Evolutionary conservation across 2,113 vertebrate species (phyloP).

Genomic region (Falcunculus frontatus): DNA sequence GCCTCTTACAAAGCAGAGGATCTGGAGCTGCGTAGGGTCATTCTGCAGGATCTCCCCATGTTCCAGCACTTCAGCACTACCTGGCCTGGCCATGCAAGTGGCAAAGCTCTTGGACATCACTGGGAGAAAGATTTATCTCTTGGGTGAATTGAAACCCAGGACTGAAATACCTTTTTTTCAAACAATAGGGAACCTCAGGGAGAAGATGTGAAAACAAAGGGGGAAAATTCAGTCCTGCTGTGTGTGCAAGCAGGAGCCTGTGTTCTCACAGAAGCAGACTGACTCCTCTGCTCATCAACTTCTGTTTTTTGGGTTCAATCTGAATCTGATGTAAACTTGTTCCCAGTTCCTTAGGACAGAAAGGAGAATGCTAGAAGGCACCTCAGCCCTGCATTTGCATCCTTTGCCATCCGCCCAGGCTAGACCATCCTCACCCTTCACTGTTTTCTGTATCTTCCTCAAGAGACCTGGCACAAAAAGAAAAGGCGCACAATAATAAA

Average conservation of each 20-base stretch:
- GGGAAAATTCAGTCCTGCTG: neutral
- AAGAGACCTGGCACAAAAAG: neutral
- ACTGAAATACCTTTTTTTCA: neutral
- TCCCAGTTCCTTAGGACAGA: neutral
- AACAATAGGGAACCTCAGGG: neutral
- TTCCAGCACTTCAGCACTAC: neutral
- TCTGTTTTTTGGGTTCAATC: neutral
- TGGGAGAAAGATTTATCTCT: neutral
- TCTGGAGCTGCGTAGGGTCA: neutral
- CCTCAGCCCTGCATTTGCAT: neutral
- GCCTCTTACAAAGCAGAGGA: neutral
- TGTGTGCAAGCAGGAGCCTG: neutral
- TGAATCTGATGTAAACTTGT: neutral
- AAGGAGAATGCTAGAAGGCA: neutral
- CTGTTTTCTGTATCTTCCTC: neutral
- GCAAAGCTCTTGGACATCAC: neutral
- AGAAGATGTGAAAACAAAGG: neutral
- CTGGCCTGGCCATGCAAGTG: neutral
- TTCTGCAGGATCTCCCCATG: neutral
- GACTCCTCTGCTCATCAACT: neutral
- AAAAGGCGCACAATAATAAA: neutral
- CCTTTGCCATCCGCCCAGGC: neutral
- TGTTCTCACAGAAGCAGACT: neutral
- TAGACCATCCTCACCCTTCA: neutral
- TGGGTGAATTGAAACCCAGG: neutral